These are phyloP conservation scores for Agapornis roseicollis DNA, from an alignment of 2,113 vertebrate genomes.

Conservation along the genomic window DNA sequence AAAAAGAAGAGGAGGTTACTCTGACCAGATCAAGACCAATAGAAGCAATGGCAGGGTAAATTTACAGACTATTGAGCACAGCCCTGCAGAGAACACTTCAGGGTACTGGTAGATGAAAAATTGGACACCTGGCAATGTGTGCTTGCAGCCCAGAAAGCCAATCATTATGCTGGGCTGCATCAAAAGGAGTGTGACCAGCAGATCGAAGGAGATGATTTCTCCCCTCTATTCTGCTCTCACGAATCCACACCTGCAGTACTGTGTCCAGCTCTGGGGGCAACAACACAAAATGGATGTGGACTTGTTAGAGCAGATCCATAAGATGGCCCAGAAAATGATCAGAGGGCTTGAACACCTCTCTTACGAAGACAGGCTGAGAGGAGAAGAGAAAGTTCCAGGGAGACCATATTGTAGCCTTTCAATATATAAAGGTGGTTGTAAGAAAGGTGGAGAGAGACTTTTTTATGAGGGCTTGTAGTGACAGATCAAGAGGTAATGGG, in stretches of 20 bases:
- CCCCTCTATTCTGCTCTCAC: rapidly evolving
- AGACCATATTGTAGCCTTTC: background rate
- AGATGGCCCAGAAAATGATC: background rate
- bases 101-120: background rate
- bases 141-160: background rate
- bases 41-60: background rate
- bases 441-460: background rate
- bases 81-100: background rate
- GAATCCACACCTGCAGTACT: background rate
- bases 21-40: background rate
- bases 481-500: background rate
- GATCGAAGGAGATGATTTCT: background rate
- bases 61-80: background rate
- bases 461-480: background rate
- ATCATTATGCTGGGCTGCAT: rapidly evolving
- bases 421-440: background rate
- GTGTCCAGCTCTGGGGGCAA: background rate
- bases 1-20: background rate
- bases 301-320: background rate
- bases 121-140: rapidly evolving
- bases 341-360: rapidly evolving
- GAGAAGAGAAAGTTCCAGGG: background rate
- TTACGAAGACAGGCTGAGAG: background rate
- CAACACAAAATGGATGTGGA: background rate
- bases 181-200: background rate